These are phyloP conservation scores for Drosophila tsacasi DNA, from an alignment of 1,140 invertebrate genomes.

Conservation along the genomic window DNA sequence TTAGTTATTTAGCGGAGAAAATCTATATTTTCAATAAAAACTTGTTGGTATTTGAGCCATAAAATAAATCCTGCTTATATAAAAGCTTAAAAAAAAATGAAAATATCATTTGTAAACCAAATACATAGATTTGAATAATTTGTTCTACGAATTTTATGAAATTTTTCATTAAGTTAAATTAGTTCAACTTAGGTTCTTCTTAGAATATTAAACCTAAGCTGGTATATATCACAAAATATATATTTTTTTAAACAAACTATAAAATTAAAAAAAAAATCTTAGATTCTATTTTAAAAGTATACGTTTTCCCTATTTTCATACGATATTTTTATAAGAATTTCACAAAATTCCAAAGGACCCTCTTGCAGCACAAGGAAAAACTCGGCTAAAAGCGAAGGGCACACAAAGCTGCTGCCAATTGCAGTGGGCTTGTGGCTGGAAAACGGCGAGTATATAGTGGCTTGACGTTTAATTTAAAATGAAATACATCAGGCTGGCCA, in stretches of 20 bases:
- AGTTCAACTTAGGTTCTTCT: neutral
- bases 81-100: neutral
- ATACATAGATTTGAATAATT: too few relatives aligned
- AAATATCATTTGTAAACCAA: neutral
- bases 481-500: slow-evolving; percentile 73
- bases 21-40: neutral
- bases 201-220: neutral
- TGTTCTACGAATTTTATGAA: neutral
- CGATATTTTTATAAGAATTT: neutral
- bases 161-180: neutral
- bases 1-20: neutral
- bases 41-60: neutral
- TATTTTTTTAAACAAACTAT: neutral
- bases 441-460: slow-evolving; percentile 31
- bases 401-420: slow-evolving; percentile 68
- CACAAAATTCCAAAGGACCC: slow-evolving; percentile 15
- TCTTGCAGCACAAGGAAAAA: neutral
- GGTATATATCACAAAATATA: neutral
- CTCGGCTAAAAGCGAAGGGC: slow-evolving; percentile 24
- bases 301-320: neutral
- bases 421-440: slow-evolving; percentile 48
- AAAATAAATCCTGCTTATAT: neutral
- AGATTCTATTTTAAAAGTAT: neutral
- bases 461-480: slow-evolving; percentile 71
- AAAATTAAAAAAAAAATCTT: neutral